phyloP scores from a whole-genome alignment of 2,113 vertebrate species.

The Mus spicilegus region DNA sequence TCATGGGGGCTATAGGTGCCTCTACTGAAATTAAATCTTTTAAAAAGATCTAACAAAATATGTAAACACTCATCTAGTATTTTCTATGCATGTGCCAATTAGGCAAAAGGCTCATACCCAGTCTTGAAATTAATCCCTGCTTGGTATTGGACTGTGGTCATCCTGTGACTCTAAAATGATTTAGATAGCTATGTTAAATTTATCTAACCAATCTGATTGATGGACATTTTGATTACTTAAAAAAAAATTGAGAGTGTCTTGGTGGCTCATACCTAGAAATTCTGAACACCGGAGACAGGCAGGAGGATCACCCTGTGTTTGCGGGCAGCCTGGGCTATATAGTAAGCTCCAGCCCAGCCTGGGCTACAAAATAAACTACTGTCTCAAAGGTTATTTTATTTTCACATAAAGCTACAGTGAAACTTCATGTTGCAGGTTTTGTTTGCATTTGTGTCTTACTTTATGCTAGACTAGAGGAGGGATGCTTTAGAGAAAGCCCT shows the following conservation, averaged over 20 bases:
- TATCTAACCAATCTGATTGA: not conserved
- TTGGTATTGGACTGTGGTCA: not conserved
- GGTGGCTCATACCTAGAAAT: not conserved
- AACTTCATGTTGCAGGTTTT: not conserved
- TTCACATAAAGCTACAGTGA: not conserved
- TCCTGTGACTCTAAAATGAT: constrained; percentile 11
- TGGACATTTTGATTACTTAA: not conserved
- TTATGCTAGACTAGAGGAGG: not conserved
- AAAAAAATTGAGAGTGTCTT: not conserved
- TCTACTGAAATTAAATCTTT: not conserved
- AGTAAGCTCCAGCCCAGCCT: not conserved
- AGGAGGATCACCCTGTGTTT: not conserved
- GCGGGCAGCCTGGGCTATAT: not conserved
- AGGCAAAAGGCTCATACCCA: not conserved
- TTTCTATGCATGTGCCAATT: constrained; percentile 21
- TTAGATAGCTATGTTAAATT: not conserved
- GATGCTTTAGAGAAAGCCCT: not conserved
- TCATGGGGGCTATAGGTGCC: not conserved
- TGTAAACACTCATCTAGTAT: not conserved
- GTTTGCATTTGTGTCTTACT: not conserved
- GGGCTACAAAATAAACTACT: not conserved
- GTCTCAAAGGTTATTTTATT: not conserved
- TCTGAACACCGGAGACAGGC: not conserved
- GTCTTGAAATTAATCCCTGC: not conserved
- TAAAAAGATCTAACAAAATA: constrained; percentile 38